Evolutionary conservation across 2,888 invertebrate genomes (phyloP), one percentile per base, ranked within the genome.

Genomic region (Calliopum simillimum): DNA sequence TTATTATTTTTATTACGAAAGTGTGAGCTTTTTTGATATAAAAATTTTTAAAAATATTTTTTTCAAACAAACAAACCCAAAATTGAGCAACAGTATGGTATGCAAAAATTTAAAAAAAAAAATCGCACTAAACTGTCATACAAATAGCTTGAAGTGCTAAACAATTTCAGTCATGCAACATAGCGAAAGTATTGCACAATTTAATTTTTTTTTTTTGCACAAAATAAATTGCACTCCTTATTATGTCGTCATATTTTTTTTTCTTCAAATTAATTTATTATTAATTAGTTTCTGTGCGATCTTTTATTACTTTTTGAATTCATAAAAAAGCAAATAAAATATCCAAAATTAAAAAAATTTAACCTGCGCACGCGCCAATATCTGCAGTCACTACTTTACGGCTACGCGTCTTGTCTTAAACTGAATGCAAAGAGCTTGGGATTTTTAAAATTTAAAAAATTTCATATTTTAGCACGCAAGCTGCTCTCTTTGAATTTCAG

Each of bases 361-460:
- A 8, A 11, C 16, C 16, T 33, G 41, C 58, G 41, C 58, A 41
- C 58, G 43, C 21, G 44, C 44, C 61, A 14, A 13, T 16, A 13
- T 21, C 21, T 46, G 13, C 46, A 61, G 23, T 68, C 21, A 47
- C 67, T 58, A 69, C 73, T 71, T 68, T 65, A 68, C 72, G 70
- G 70, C 61, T 69, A 21, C 69, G 70, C 70, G 71, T 47, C 71
- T 68, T 69, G 62, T 70, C 68, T 71, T 71, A 70, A 70, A 74
- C 74, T 74, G 70, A 73, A 70, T 70, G 43, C 51, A 59, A 58
- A n/a, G 33, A 33, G 33, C 33, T 33, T 33, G 33, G 33, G n/a
- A n/a, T n/a, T 33, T 33, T 33, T 33, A 5, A 4, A 33, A 33
- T 8, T 33, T 33, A 5, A 33, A 33, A 33, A 33, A 6, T 6